Conservation (phyloP, 1,140 invertebrate genomes). For the Drosophila lini region DNA sequence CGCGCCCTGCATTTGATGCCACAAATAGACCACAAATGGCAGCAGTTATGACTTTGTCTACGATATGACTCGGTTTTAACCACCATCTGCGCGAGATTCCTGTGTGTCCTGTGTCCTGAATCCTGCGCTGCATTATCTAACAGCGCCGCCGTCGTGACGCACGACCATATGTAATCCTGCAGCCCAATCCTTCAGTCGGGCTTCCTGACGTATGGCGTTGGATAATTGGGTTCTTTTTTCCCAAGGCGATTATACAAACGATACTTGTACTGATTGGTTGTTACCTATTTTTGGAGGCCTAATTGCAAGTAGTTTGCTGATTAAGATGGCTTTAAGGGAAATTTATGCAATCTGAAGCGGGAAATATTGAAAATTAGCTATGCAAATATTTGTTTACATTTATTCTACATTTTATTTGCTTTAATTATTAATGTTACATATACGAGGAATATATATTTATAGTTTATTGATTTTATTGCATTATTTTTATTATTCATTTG, state of each 20-base stretch:
- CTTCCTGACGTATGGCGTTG: constrained; percentile 6
- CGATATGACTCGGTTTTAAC: background rate
- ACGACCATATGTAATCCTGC: constrained; percentile 15
- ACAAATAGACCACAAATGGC: constrained; percentile 1
- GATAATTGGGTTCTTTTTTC: background rate
- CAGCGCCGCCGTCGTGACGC: constrained; percentile 13
- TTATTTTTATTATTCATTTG: no score
- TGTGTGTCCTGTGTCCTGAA: background rate
- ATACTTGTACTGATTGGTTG: background rate
- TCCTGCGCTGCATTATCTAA: constrained; percentile 13
- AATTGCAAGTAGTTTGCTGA: background rate
- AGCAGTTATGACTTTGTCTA: background rate
- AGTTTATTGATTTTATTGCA: no score
- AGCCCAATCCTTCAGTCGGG: constrained; percentile 1
- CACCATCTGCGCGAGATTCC: background rate
- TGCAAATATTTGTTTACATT: no score
- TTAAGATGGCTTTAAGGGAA: background rate
- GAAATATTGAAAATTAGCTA: no score
- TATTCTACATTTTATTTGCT: no score
- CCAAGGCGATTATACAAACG: background rate
- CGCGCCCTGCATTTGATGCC: background rate
- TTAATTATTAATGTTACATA: no score
- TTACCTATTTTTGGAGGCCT: background rate
- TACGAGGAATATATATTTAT: no score
- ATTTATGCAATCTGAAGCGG: no score